Evolutionary conservation across 2,113 vertebrate species (phyloP).

Genomic region (Hyaena hyaena): DNA sequence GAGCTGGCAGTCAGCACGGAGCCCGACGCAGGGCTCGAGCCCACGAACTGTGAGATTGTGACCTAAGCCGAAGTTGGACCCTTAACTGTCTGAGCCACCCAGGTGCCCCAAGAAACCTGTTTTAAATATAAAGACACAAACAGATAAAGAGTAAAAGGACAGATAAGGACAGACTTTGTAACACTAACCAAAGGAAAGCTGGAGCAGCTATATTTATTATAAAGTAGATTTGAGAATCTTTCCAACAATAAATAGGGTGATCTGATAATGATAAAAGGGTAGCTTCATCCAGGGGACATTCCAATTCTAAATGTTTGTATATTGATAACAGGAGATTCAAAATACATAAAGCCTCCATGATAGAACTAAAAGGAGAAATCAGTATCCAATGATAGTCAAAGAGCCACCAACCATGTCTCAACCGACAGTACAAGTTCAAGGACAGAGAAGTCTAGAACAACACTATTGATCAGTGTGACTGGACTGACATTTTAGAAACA

Average conservation of each 20-base stretch:
- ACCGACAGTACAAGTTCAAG: not conserved
- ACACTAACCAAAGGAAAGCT: not conserved
- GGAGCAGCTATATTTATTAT: not conserved
- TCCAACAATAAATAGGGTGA: not conserved
- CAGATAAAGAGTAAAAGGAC: not conserved
- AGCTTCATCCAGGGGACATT: not conserved
- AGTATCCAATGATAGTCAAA: not conserved
- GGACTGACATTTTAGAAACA: not conserved
- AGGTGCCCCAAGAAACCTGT: not conserved
- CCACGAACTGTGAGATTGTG: too few relatives aligned
- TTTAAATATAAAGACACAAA: not conserved
- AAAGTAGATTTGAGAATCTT: slow-evolving; percentile 21
- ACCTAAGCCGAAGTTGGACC: too few relatives aligned
- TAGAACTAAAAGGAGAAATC: not conserved
- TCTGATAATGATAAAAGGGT: slow-evolving; percentile 23
- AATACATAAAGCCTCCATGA: not conserved
- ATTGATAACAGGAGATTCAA: not conserved
- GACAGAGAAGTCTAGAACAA: not conserved
- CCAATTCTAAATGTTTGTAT: not conserved
- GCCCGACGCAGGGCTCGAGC: too few relatives aligned
- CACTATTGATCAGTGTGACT: not conserved
- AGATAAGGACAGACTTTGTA: not conserved
- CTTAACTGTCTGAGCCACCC: too few relatives aligned
- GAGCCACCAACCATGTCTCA: not conserved
- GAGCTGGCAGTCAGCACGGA: too few relatives aligned